These are phyloP conservation scores for Fregetta grallaria DNA, from an alignment of 2,113 vertebrate genomes.

Conservation along the genomic window DNA sequence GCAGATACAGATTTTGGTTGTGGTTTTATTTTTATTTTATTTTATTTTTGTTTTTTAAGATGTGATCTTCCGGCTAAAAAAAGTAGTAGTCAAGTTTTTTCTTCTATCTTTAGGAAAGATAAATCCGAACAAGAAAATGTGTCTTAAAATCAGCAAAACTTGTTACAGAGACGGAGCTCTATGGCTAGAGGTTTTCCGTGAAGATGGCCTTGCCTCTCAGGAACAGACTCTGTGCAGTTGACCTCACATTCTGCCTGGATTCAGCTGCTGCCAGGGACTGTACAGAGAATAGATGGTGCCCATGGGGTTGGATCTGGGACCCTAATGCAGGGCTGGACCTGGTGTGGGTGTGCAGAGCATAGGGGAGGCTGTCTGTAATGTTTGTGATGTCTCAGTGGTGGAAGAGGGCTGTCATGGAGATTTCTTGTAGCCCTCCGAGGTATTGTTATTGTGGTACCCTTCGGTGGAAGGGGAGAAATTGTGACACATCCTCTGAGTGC, in stretches of 20 bases:
- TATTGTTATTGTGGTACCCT: background rate
- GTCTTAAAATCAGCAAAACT: background rate
- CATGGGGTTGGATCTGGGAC: background rate
- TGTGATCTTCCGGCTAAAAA: background rate
- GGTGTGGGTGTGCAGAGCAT: background rate
- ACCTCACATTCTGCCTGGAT: background rate
- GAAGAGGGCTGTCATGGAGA: background rate
- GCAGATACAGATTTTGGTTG: background rate
- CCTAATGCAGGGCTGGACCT: background rate
- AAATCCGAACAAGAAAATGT: background rate
- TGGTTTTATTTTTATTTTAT: too few species aligned
- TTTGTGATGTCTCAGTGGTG: background rate
- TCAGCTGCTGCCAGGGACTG: background rate
- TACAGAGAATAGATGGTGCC: background rate
- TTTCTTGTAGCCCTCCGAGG: background rate
- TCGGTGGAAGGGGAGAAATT: background rate
- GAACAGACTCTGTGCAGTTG: background rate
- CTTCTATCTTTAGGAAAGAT: background rate
- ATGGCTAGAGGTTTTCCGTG: background rate
- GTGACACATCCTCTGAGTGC: background rate
- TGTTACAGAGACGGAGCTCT: background rate
- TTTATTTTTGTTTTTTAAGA: background rate
- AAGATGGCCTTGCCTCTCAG: background rate
- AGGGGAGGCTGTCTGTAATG: fast-evolving
- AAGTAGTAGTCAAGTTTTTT: background rate